A percentile compares a stretch with the other conserved stretches of the same genome.
Conservation (phyloP, 2,113 vertebrate genomes). For the Hyaena hyaena region DNA sequence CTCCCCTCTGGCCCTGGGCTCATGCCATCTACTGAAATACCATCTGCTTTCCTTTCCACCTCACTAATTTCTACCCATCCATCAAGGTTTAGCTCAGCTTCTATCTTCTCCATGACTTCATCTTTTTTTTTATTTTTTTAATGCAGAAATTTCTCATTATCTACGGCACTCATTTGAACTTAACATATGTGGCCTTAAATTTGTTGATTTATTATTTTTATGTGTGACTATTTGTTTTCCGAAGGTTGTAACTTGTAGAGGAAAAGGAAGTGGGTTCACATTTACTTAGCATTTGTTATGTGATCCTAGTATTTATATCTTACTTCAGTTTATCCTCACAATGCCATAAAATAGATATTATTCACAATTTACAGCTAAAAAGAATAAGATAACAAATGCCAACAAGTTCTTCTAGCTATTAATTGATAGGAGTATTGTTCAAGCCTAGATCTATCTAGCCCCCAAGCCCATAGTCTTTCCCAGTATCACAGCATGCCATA, state of each 20-base stretch:
- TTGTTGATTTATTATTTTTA: background rate
- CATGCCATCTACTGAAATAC: background rate
- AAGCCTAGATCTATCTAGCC: background rate
- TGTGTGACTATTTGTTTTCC: background rate
- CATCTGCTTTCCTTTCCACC: background rate
- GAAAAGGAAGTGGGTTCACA: background rate
- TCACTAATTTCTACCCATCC: background rate
- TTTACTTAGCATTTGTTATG: background rate
- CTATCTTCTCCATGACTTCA: background rate
- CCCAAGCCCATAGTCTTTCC: background rate
- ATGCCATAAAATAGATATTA: background rate
- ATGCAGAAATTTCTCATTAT: background rate
- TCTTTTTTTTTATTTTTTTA: background rate
- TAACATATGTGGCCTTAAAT: background rate
- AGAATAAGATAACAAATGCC: conserved; percentile 7
- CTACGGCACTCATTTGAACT: background rate
- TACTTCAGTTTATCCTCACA: background rate
- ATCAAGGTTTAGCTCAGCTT: background rate
- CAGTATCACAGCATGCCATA: background rate
- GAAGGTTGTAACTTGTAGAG: background rate
- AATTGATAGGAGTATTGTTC: background rate
- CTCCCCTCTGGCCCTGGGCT: background rate
- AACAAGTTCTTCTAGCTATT: background rate
- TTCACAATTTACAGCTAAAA: background rate
- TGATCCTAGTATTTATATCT: background rate